Percentiles rank a stretch among this genome's conserved stretches.
These are phyloP conservation scores for Zeus faber DNA, from an alignment of 2,113 vertebrate genomes.

Conservation along the genomic window DNA sequence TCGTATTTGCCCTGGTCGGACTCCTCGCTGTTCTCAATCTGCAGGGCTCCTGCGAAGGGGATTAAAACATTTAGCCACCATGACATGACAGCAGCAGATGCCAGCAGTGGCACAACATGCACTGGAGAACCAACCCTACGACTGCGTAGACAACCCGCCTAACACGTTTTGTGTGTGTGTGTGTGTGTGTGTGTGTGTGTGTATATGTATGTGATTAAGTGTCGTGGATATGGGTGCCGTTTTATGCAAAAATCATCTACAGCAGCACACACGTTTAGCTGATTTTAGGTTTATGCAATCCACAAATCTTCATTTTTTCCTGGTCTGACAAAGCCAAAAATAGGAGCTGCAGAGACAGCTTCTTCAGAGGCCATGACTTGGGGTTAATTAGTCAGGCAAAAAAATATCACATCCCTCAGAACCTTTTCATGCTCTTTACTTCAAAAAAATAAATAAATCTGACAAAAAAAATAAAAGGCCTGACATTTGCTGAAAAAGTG, in stretches of 20 bases:
- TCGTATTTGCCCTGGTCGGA: constrained; percentile 98
- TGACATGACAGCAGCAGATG: constrained; percentile 35
- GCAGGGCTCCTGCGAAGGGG: constrained; percentile 85
- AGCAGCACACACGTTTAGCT: constrained; percentile 32
- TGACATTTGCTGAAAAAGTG: no score
- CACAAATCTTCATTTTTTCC: constrained; percentile 45
- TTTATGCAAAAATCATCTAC: constrained; percentile 33
- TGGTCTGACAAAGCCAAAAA: background rate
- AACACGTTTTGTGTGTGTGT: constrained; percentile 24
- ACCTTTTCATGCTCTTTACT: no score
- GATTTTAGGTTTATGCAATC: constrained; percentile 42
- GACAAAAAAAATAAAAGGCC: no score
- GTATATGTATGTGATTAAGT: constrained; percentile 48
- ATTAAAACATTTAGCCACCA: constrained; percentile 47
- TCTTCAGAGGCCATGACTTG: constrained; percentile 9
- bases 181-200: no score
- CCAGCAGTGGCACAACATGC: constrained; percentile 18
- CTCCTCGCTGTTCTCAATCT: constrained; percentile 96
- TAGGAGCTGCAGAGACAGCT: no score
- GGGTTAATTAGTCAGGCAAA: constrained; percentile 44
- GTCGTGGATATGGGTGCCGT: constrained; percentile 31
- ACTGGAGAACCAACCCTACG: constrained; percentile 33
- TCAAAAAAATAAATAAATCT: no score
- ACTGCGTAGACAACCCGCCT: constrained; percentile 32
- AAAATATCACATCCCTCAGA: no score